Conservation (phyloP, 2,797 vertebrate species). For the Monodelphis domestica region DNA sequence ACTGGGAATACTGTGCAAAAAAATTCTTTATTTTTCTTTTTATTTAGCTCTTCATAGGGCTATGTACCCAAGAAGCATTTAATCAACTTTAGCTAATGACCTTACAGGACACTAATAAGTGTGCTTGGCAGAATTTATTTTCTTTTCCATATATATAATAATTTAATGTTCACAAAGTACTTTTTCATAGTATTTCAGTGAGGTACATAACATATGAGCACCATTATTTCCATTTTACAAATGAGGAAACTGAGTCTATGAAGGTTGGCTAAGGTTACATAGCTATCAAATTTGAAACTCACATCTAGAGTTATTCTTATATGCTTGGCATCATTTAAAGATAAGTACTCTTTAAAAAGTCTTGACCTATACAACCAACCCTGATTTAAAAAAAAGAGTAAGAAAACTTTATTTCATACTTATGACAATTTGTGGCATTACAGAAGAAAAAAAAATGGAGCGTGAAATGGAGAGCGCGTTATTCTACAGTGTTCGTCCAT, state of each 20-base stretch:
- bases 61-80: neutral
- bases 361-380: accelerated
- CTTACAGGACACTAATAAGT: accelerated
- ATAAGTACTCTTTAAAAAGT: neutral
- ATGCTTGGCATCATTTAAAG: neutral
- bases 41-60: no score
- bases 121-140: accelerated
- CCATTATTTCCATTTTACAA: no score
- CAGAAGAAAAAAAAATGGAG: neutral
- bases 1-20: accelerated
- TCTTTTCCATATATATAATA: no score
- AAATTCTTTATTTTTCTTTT: accelerated
- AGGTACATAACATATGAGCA: no score
- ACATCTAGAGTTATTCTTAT: no score
- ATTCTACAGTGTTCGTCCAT: neutral
- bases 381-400: accelerated
- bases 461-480: accelerated
- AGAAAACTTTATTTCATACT: neutral
- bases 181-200: no score
- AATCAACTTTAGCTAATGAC: accelerated
- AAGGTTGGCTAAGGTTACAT: no score
- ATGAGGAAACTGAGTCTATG: no score
- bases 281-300: no score
- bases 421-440: accelerated
- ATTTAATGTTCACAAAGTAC: no score